Conservation (phyloP, 2,888 invertebrate genomes). For the Leptarthrus brevirostris region DNA sequence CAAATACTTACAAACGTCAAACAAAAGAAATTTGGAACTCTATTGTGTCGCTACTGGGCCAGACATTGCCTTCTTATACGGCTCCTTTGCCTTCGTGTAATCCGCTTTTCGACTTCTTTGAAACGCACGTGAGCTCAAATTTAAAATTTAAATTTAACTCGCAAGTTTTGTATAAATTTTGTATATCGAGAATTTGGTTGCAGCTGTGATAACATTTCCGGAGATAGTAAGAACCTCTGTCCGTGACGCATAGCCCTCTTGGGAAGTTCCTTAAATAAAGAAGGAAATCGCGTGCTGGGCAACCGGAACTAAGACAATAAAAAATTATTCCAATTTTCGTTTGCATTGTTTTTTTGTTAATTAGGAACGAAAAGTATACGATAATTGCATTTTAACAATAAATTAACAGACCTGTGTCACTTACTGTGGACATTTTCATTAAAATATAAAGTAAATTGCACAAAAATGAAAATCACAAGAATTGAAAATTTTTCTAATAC, state of each 20-base stretch:
- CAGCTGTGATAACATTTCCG: background rate
- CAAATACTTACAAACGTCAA: too few relatives aligned
- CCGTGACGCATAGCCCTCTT: background rate
- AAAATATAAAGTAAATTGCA: too few relatives aligned
- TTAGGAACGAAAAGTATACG: too few relatives aligned
- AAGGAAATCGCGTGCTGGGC: conserved; percentile 37
- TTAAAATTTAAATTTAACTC: background rate
- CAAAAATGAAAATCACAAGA: too few relatives aligned
- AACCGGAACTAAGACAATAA: conserved; percentile 23
- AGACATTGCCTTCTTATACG: too few relatives aligned
- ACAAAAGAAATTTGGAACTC: too few relatives aligned
- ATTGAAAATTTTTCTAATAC: too few relatives aligned
- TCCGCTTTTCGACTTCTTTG: too few relatives aligned
- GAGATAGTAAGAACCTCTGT: background rate
- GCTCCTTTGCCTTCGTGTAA: too few relatives aligned
- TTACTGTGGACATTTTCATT: too few relatives aligned
- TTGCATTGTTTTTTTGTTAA: background rate
- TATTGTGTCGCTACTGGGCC: background rate
- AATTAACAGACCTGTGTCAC: too few relatives aligned
- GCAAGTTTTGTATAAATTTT: background rate
- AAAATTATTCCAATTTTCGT: background rate
- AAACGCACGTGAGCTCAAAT: background rate
- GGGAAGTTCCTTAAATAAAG: background rate
- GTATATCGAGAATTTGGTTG: background rate
- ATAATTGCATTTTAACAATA: too few relatives aligned